A percentile compares a stretch with the other conserved stretches of the same genome.
phyloP scores from a whole-genome alignment of 2,888 invertebrate genomes.

The Trachelus troglodyta region DNA sequence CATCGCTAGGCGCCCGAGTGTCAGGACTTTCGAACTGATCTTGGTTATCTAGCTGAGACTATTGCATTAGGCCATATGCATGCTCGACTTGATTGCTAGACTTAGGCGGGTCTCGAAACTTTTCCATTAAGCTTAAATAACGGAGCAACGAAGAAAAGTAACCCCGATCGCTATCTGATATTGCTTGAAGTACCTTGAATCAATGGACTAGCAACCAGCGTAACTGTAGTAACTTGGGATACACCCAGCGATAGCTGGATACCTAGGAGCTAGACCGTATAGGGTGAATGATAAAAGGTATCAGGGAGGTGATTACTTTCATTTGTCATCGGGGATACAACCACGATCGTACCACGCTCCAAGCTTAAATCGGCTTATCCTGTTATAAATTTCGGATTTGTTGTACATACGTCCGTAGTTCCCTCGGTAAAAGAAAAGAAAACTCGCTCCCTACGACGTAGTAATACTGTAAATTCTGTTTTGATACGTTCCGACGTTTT shows the following conservation, averaged over 20 bases:
- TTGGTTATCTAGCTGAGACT: too few species aligned
- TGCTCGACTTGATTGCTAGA: too few species aligned
- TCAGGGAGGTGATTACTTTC: not conserved
- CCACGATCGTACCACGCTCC: slow-evolving; percentile 16
- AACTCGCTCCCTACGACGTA: slow-evolving; percentile 1
- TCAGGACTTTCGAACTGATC: too few species aligned
- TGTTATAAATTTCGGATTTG: slow-evolving; percentile 46
- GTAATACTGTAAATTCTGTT: slow-evolving; percentile 11
- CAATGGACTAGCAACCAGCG: too few species aligned
- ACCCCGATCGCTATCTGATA: not conserved
- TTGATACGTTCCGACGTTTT: slow-evolving; percentile 19
- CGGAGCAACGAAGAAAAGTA: not conserved
- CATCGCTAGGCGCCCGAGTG: too few species aligned
- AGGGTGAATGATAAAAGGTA: not conserved
- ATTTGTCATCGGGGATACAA: slow-evolving; percentile 17
- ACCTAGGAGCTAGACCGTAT: not conserved
- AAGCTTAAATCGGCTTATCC: slow-evolving; percentile 39
- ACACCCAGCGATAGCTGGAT: too few species aligned
- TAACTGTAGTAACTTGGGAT: too few species aligned
- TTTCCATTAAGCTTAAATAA: not conserved
- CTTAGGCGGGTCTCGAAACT: not conserved
- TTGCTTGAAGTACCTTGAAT: too few species aligned
- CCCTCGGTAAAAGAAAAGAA: slow-evolving; percentile 9
- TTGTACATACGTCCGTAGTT: slow-evolving; percentile 31
- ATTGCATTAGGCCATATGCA: too few species aligned